Evolutionary conservation across 2,888 invertebrate genomes (phyloP), one percentile per base, ranked within the genome.

Genomic region (Cremastobaeus sp.): DNA sequence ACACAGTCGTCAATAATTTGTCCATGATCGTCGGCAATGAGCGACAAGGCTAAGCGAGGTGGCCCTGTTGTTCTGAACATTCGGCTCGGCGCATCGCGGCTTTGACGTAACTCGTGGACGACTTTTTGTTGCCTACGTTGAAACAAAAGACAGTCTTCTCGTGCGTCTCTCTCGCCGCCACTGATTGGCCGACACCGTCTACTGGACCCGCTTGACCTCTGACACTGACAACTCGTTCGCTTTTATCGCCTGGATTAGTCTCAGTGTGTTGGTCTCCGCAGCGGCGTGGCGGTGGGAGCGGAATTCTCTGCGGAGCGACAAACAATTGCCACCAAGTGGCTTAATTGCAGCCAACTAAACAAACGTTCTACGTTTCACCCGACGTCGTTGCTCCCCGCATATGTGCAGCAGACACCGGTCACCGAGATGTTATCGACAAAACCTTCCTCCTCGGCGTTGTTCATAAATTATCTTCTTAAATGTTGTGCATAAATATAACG

Each of bases 251-350:
- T 79, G 82, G 81, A 82, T 85, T 83, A 81, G 78, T 81, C 81
- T 80, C 82, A 78, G 80, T 79, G 82, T 81, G 78, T 74, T 78
- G 81, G 80, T 82, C 83, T 52, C 47, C 74, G 57, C 62, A 57
- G 68, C 76, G 70, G 64, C 60, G 66, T 30, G 79, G 80, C 83
- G 82, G 81, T 84, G 85, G 85, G 85, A 84, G 86, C 84, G 86
- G 86, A 87, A 87, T 87, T 86, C 86, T 87, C 80, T 86, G 86
- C 85, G 83, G 85, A 87, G 87, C 86, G 87, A 86, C 87, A 87
- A 88, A 87, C 87, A 88, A 88, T 87, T 87, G 87, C 86, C 84
- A 86, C 84, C 87, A 88, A 88, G 87, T 88, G 87, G 87, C 87
- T 87, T 87, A 87, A 88, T 88, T 88, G 86, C 85, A 83, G 84